Evolutionary conservation across 2,797 vertebrate species (phyloP).

Genomic region (Bradypus variegatus): DNA sequence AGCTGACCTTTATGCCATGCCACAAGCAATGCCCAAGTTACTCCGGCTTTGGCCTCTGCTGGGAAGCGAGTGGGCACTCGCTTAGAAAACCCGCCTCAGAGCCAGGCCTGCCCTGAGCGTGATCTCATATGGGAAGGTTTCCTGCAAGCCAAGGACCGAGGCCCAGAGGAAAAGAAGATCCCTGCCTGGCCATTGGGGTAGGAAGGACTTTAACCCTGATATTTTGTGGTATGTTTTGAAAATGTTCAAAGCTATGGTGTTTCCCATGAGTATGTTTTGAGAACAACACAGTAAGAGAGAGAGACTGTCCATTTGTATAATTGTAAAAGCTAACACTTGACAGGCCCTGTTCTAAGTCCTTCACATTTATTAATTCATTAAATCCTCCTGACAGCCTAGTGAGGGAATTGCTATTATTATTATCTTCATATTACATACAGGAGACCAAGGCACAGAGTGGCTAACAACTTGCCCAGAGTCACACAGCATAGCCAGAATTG

Average conservation of each 20-base stretch:
- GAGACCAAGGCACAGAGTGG: neutral
- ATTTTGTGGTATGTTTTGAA: neutral
- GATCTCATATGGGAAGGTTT: fast-evolving
- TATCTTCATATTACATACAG: neutral
- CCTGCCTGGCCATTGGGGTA: no score
- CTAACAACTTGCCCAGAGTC: neutral
- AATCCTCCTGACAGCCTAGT: neutral
- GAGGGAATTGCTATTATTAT: neutral
- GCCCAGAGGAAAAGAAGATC: neutral
- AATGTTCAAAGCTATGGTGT: neutral
- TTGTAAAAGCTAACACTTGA: neutral
- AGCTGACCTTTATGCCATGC: neutral
- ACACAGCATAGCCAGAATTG: neutral
- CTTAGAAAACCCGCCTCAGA: neutral
- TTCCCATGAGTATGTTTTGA: neutral
- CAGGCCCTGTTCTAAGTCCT: neutral
- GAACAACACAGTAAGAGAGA: neutral
- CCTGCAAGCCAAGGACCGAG: neutral
- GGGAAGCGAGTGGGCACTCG: fast-evolving
- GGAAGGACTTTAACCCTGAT: neutral
- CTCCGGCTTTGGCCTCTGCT: neutral
- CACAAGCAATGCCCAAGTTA: fast-evolving
- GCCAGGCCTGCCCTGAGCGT: fast-evolving
- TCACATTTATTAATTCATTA: no score
- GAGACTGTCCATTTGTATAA: neutral